A percentile compares a stretch with the other conserved stretches of the same genome.
These are phyloP conservation scores for Irena cyanogastra DNA, from an alignment of 2,113 vertebrate species.

Conservation along the genomic window DNA sequence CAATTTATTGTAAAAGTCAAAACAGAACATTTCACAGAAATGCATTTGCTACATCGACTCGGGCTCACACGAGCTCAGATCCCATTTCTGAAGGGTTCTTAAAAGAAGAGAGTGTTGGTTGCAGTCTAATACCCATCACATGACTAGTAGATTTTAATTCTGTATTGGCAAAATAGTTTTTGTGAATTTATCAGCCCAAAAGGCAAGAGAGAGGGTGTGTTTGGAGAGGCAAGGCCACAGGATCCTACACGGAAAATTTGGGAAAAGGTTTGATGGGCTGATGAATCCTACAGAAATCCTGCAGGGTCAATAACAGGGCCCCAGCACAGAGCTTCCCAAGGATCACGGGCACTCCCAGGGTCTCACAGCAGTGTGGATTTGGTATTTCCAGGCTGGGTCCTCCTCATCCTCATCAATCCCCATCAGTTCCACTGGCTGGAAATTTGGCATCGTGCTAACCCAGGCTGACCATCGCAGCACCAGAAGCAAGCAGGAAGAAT, in stretches of 20 bases:
- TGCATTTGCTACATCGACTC: constrained; percentile 22
- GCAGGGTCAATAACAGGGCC: background rate
- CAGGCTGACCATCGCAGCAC: background rate
- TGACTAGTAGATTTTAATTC: constrained; percentile 7
- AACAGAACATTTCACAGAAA: constrained; percentile 32
- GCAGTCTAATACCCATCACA: constrained; percentile 28
- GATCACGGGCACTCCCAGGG: rapidly evolving
- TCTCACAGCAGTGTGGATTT: background rate
- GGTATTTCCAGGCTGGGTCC: background rate
- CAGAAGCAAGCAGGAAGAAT: background rate
- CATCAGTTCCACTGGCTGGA: background rate
- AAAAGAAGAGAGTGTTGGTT: background rate
- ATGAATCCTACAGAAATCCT: background rate
- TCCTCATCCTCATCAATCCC: background rate
- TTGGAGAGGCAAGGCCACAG: background rate
- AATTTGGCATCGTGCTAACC: background rate
- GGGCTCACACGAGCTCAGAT: background rate
- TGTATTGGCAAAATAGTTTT: background rate
- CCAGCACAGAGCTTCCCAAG: background rate
- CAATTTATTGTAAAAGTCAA: constrained; percentile 33
- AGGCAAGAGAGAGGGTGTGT: background rate
- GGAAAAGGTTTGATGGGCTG: background rate
- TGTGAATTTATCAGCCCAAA: background rate
- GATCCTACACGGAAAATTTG: background rate
- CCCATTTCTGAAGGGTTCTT: constrained; percentile 56